Base-by-base conservation (phyloP, 2,797 vertebrate species). In the Heterohyrax brucei region DNA sequence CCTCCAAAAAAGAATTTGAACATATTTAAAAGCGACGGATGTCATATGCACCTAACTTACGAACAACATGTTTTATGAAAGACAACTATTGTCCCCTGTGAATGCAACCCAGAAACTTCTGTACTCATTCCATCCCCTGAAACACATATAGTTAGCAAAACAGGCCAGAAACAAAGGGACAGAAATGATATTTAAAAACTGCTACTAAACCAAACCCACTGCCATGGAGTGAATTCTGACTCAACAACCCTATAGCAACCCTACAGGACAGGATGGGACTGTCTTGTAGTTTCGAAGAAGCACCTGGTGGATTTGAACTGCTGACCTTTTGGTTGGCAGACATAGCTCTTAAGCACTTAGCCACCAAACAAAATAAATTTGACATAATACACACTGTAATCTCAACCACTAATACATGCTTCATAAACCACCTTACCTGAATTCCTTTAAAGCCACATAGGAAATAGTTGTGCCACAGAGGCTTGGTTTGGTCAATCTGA, bases 401-500 rank as follows among this genome's bases (percentile, higher is more conserved):
- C 62, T 87, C 64, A 96, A 66, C 4, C 30, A 33, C 39, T 89
- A 61, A 21, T 56, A 81, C n/a, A 5, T 59, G 14, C 46, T 46
- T 95, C 92, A 88, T 53, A 76, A 68, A 66, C 16, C 8, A 4
- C 86, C 97, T 98, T 98, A 99, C 99, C 99, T 99, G 99, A 97
- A 99, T 99, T 95, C 99, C 99, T 98, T 99, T 99, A 87, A 99
- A 98, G 93, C 99, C 99, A 98, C 99, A 99, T n/a, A 99, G 98
- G 98, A 99, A 99, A 98, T 99, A 99, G 98, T 99, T 99, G 98
- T 99, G 97, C 99, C 99, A 99, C 7, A 99, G 98, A 97, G 99
- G 99, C 97, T 99, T 99, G 18, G 98, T 98, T 98, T 98, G 98
- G 98, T 99, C 99, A 95, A 99, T 99, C 89, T 98, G 87, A 94